phyloP scores from a whole-genome alignment of 2,797 vertebrate species.

The Valencia hispanica region DNA sequence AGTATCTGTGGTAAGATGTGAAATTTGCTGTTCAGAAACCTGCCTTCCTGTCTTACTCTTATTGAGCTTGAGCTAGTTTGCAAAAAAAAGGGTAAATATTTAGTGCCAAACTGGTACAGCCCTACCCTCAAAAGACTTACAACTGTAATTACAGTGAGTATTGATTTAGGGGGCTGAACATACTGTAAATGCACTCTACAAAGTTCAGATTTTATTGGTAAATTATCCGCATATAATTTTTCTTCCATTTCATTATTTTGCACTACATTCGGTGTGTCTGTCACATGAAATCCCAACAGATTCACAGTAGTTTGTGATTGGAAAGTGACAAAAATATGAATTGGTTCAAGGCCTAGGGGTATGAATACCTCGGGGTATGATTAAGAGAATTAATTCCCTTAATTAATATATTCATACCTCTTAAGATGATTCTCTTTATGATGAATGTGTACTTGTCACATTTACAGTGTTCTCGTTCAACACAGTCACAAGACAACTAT shows the following conservation, averaged over 20 bases:
- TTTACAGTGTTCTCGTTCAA: slow-evolving; percentile 38
- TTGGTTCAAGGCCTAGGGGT: background rate
- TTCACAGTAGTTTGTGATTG: background rate
- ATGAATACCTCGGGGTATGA: background rate
- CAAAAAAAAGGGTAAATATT: no score
- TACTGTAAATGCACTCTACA: no score
- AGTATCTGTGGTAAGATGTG: no score
- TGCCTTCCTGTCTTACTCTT: no score
- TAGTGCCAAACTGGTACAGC: background rate
- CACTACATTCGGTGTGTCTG: background rate
- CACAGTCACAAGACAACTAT: slow-evolving; percentile 39
- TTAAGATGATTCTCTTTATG: slow-evolving; percentile 9
- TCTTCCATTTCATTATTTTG: background rate
- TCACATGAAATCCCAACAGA: background rate
- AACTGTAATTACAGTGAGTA: background rate
- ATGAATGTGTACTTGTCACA: slow-evolving; percentile 16
- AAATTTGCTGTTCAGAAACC: no score
- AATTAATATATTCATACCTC: slow-evolving; percentile 7
- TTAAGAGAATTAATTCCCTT: background rate
- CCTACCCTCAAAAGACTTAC: background rate
- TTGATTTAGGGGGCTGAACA: background rate
- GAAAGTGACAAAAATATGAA: background rate
- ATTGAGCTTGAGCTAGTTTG: no score
- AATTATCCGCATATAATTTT: no score
- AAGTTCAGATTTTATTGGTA: no score